phyloP scores from a whole-genome alignment of 2,797 vertebrate species.

The Enteromius unitaeniatus region DNA sequence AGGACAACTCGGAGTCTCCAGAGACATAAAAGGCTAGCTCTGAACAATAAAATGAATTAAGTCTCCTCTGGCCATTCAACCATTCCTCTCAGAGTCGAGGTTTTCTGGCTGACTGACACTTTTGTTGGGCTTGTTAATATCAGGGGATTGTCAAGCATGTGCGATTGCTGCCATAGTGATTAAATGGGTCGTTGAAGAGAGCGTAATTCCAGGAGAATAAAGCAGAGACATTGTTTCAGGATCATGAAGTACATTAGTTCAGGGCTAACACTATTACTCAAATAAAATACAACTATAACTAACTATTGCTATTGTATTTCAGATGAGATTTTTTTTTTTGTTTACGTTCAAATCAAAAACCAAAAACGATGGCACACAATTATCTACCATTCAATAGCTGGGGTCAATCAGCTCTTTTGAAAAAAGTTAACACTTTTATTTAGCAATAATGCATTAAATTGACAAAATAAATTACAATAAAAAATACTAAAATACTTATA shows the following conservation, averaged over 20 bases:
- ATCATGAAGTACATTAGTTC: neutral
- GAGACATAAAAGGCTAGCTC: neutral
- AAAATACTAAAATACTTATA: neutral
- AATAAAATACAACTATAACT: too few relatives aligned
- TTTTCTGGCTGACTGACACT: slow-evolving; percentile 18
- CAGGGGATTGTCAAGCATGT: slow-evolving; percentile 41
- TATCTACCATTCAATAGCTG: neutral
- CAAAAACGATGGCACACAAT: neutral
- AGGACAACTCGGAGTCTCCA: neutral
- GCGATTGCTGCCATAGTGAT: slow-evolving; percentile 42
- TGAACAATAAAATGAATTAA: neutral
- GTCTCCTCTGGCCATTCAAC: neutral
- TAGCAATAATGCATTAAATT: neutral
- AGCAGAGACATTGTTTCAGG: slow-evolving; percentile 1
- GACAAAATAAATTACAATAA: neutral
- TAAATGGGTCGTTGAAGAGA: slow-evolving; percentile 37
- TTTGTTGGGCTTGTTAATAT: slow-evolving; percentile 45
- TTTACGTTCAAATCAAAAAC: neutral
- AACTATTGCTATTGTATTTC: neutral
- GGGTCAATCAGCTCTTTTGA: neutral
- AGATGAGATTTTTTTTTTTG: neutral
- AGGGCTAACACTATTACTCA: too few relatives aligned
- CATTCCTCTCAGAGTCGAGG: neutral
- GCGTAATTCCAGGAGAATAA: slow-evolving; percentile 53
- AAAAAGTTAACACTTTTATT: neutral